phyloP scores from a whole-genome alignment of 2,113 vertebrate species.

The Gymnocephalus cernua region DNA sequence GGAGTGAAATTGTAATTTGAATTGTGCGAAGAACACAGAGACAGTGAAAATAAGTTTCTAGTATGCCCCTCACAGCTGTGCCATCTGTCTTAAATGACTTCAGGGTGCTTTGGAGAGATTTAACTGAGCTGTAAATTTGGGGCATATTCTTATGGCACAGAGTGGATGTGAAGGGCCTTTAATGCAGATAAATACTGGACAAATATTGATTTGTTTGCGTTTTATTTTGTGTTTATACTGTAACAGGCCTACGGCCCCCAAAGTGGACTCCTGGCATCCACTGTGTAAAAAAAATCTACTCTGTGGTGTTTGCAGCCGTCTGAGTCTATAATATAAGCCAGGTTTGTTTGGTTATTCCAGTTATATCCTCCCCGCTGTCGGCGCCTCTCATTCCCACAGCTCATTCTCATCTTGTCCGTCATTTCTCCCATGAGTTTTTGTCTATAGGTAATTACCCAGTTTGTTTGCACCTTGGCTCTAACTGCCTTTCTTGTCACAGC shows the following conservation, averaged over 20 bases:
- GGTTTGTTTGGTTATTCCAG: slow-evolving; percentile 69
- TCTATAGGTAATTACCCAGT: slow-evolving; percentile 82
- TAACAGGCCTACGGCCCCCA: slow-evolving; percentile 47
- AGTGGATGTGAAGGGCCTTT: slow-evolving; percentile 16
- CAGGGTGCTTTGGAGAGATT: slow-evolving; percentile 20
- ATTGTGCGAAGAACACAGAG: slow-evolving; percentile 25
- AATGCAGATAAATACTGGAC: slow-evolving; percentile 42
- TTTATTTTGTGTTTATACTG: slow-evolving; percentile 53
- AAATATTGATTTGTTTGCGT: slow-evolving; percentile 60
- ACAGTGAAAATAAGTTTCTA: slow-evolving; percentile 20
- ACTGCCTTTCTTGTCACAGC: slow-evolving; percentile 69
- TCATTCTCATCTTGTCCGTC: slow-evolving; percentile 79
- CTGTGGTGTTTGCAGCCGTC: slow-evolving; percentile 50
- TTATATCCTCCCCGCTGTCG: slow-evolving; percentile 62
- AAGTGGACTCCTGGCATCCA: slow-evolving; percentile 59
- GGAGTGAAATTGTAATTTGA: slow-evolving; percentile 16
- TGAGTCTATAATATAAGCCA: slow-evolving; percentile 61
- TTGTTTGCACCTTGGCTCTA: slow-evolving; percentile 82
- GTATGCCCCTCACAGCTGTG: slow-evolving; percentile 30
- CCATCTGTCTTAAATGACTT: slow-evolving; percentile 33
- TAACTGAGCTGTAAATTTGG: slow-evolving; percentile 13
- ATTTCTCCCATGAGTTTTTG: slow-evolving; percentile 75
- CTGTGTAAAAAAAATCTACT: slow-evolving; percentile 36
- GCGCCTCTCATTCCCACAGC: slow-evolving; percentile 66
- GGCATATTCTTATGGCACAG: slow-evolving; percentile 8